These are phyloP conservation scores for Eumerus sabulonum DNA, from an alignment of 2,888 invertebrate species.

Conservation along the genomic window DNA sequence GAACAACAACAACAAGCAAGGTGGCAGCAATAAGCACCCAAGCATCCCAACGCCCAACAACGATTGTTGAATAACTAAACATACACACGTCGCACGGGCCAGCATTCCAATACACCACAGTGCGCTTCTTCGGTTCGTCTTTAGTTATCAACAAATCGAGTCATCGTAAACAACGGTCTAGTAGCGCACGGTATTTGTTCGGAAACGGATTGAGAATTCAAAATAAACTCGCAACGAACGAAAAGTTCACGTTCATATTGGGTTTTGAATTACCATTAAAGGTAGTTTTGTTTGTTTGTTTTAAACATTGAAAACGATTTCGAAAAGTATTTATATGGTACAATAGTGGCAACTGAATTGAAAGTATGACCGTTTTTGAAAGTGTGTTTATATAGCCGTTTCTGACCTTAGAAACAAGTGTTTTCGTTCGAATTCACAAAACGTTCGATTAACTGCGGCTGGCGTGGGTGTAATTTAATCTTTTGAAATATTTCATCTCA, in stretches of 20 bases:
- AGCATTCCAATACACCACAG: conserved; percentile 47
- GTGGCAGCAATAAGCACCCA: conserved; percentile 62
- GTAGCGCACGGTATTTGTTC: conserved; percentile 34
- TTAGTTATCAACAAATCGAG: conserved; percentile 75
- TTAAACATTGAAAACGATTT: conserved; percentile 13
- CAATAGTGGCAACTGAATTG: not conserved
- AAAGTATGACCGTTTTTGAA: conserved; percentile 26
- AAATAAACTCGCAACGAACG: conserved; percentile 21
- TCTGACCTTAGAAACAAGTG: conserved; percentile 18
- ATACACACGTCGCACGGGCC: conserved; percentile 23
- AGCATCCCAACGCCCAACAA: conserved; percentile 42
- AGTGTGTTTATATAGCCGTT: conserved; percentile 9
- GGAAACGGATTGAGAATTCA: conserved; percentile 26
- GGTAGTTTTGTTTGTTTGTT: not conserved
- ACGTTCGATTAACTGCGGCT: too few species aligned
- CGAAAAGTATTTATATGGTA: not conserved
- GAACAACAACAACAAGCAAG: conserved; percentile 58
- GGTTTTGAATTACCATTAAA: conserved; percentile 23
- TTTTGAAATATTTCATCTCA: not conserved
- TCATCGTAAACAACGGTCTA: conserved; percentile 71
- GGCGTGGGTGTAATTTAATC: too few species aligned
- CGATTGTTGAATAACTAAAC: conserved; percentile 63
- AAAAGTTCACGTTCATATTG: not conserved
- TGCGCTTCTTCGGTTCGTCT: conserved; percentile 56
- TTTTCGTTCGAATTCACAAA: not conserved